Base-by-base conservation (phyloP, 2,113 vertebrate species). In the Arothron firmamentum region DNA sequence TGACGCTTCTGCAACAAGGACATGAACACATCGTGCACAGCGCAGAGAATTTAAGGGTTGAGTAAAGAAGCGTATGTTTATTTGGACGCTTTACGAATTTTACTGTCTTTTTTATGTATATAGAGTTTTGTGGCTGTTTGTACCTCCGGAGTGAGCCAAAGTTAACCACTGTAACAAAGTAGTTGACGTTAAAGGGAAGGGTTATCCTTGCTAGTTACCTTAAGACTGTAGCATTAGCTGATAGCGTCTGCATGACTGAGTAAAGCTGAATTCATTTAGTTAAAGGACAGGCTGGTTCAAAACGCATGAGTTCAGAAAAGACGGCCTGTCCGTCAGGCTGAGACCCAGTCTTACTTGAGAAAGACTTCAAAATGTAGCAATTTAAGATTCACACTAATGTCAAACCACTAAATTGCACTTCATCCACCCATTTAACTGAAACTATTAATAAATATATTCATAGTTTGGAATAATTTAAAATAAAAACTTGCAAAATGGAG, bases 211-310 rank as follows among this genome's bases (percentile, higher is more conserved):
- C 65, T 90, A 87, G 85, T 83, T 75, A 81, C 55, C 52, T 56
- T 84, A 86, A 78, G 85, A 74, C 63, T 79, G 87, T 89, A 89
- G 88, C 87, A 79, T 86, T 90, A 91, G 88, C 76, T 75, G 65
- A 82, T 87, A 89, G 87, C 85, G 84, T 85, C 61, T 49, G 84
- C 88, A 89, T 90, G 89, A 83, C 49, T 70, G 70, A 77, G 52
- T 63, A 66, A 70, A 65, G 72, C 47, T 71, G 10, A 38, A 38
- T 11, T 38, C 1, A 38, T 12, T 75, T 47, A 82, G 21, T 55
- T 56, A 56, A 70, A 80, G 79, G 87, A 77, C 70, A 77, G 70
- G 68, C 45, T 23, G 70, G 71, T 70, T 74, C 50, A 25, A 73
- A 82, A 65, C 81, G 79, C 81, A 87, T 80, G 82, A 81, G 74